Base-by-base conservation (phyloP, 2,888 invertebrate species). In the Boloria euphrosyne region DNA sequence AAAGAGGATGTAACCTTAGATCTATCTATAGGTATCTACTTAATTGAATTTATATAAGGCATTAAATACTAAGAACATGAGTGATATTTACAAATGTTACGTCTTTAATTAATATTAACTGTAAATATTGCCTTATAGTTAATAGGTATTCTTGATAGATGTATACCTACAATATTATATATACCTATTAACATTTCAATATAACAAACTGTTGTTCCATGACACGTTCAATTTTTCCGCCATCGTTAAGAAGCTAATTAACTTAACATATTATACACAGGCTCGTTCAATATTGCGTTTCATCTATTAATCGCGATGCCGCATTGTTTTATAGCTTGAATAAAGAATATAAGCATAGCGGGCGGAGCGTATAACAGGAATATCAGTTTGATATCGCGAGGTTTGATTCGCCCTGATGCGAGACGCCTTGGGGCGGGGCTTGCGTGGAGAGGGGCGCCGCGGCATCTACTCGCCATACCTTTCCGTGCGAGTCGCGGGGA, bases 331-430 rank as follows among this genome's bases (percentile, higher is more conserved):
- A 91, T 90, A 86, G 82, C 81, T 81, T 77, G 87, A 89, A 90
- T 90, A 91, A 90, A 90, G 87, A 88, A 88, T 89, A 86, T 85
- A 86, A 85, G 79, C 76, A 79, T 63, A 76, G 82, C 86, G 86
- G 90, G 88, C 88, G 90, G 89, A 84, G 89, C 86, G 82, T 84
- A 83, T 82, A 80, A 80, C 82, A 80, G 80, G 82, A 88, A 88
- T 90, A 92, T 91, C 87, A 88, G 83, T 90, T 90, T 92, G 89
- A 90, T 91, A 90, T 85, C 84, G 85, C 79, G 86, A 76, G 73
- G 86, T 85, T 85, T 86, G 90, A 92, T 93, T 92, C 92, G 92
- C 90, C 84, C 82, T 82, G 81, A 80, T 80, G 83, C 83, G 80
- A 69, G 86, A 86, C 90, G 91, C 90, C 90, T 86, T 79, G 76